Percentiles rank a stretch among this genome's conserved stretches.
These are phyloP conservation scores for Aplocera efformata DNA, from an alignment of 2,888 invertebrate species.

Conservation along the genomic window DNA sequence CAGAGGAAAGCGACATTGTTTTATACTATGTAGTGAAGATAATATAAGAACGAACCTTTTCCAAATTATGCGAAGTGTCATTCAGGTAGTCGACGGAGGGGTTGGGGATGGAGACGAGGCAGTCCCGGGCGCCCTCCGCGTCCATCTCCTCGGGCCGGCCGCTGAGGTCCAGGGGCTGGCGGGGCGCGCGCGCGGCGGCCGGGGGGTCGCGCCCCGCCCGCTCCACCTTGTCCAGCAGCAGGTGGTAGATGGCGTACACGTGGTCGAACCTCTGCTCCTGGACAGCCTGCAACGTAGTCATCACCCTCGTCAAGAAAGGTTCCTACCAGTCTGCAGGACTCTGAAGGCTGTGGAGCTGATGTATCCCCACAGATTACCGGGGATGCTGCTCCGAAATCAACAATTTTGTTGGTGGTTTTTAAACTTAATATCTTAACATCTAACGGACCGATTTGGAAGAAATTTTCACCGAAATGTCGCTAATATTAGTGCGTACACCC, in stretches of 20 bases:
- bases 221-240: slow-evolving; percentile 89
- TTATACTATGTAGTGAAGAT: no score
- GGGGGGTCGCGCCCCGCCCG: slow-evolving; percentile 67
- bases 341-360: no score
- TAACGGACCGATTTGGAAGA: slow-evolving; percentile 1
- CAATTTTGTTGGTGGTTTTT: background rate
- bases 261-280: slow-evolving; percentile 93
- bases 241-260: slow-evolving; percentile 95
- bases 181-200: no score
- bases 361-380: no score
- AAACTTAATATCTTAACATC: background rate
- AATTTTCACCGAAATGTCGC: background rate
- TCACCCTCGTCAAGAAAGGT: no score
- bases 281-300: slow-evolving; percentile 88
- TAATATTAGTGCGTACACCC: slow-evolving; percentile 1
- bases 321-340: no score
- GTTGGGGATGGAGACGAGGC: slow-evolving; percentile 47
- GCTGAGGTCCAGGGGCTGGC: slow-evolving; percentile 49
- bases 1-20: no score
- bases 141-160: slow-evolving; percentile 81
- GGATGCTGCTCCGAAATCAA: no score
- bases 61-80: slow-evolving; percentile 53
- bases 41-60: no score
- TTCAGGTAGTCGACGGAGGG: slow-evolving; percentile 53
- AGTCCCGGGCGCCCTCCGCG: slow-evolving; percentile 50